Evolutionary conservation across 2,888 invertebrate genomes (phyloP).

Genomic region (Oxyteleia sp.): DNA sequence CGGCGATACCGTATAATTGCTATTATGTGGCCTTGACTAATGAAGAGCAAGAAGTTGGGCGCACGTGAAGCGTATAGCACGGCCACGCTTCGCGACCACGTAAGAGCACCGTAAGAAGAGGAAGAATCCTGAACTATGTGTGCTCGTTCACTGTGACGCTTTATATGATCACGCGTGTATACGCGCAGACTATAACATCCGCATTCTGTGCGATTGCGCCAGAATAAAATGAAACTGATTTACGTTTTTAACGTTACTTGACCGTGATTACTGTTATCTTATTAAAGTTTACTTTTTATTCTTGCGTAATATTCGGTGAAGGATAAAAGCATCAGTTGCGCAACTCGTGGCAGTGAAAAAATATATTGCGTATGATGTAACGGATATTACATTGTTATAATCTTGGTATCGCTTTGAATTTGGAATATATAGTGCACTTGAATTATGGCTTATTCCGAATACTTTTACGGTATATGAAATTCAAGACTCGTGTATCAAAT

Average conservation of each 20-base stretch:
- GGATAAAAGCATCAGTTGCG: slow-evolving; percentile 40
- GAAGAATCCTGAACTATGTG: slow-evolving; percentile 59
- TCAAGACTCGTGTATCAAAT: slow-evolving; percentile 18
- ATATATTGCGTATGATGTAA: slow-evolving; percentile 10
- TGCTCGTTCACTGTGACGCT: slow-evolving; percentile 71
- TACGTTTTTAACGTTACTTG: slow-evolving; percentile 71
- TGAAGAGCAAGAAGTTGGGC: slow-evolving; percentile 77
- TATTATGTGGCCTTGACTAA: slow-evolving; percentile 79
- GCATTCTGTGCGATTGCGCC: slow-evolving; percentile 67
- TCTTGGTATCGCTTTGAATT: slow-evolving; percentile 14
- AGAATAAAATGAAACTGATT: slow-evolving; percentile 70
- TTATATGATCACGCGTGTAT: slow-evolving; percentile 70
- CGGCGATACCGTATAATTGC: slow-evolving; percentile 79
- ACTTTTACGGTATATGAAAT: slow-evolving; percentile 29
- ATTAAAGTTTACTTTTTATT: slow-evolving; percentile 40
- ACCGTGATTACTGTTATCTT: slow-evolving; percentile 71
- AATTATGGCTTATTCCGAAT: slow-evolving; percentile 24
- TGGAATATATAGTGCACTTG: slow-evolving; percentile 1
- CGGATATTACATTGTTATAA: slow-evolving; percentile 45
- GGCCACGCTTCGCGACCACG: slow-evolving; percentile 46
- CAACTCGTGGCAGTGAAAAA: slow-evolving; percentile 3
- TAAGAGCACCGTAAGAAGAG: slow-evolving; percentile 45
- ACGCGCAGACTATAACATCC: slow-evolving; percentile 64
- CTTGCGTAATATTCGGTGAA: slow-evolving; percentile 59
- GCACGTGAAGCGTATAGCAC: slow-evolving; percentile 40